phyloP scores from a whole-genome alignment of 2,888 invertebrate species.

The Germaria angustata region DNA sequence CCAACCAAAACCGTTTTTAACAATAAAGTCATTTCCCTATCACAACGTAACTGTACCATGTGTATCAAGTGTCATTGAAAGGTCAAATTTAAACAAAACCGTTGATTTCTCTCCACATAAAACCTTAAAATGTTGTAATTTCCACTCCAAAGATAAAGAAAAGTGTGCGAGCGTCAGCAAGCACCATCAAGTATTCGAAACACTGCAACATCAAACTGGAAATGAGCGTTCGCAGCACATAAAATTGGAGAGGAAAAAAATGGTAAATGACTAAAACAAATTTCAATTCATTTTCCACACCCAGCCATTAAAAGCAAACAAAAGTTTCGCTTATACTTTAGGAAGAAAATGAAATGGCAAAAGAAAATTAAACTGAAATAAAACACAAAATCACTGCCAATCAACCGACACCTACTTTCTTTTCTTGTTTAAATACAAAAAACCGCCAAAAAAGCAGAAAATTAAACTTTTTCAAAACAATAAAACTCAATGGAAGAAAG shows the following conservation, averaged over 20 bases:
- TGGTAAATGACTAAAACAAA: constrained; percentile 35
- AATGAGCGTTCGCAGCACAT: constrained; percentile 14
- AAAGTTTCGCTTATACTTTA: constrained; percentile 16
- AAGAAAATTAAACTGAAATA: constrained; percentile 46
- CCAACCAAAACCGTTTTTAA: neutral
- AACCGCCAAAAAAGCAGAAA: neutral
- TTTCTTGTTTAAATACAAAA: constrained; percentile 19
- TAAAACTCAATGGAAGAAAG: constrained; percentile 77
- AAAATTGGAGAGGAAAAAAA: neutral
- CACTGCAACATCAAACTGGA: neutral
- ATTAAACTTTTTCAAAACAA: constrained; percentile 52
- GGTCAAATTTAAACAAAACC: constrained; percentile 56
- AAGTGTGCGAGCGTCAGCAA: constrained; percentile 6
- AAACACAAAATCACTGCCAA: constrained; percentile 56
- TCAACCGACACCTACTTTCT: constrained; percentile 65
- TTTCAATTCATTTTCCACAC: constrained; percentile 60
- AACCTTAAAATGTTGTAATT: constrained; percentile 1
- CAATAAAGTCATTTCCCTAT: neutral
- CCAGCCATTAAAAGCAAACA: constrained; percentile 41
- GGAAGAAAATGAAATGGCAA: neutral
- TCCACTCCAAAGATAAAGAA: constrained; percentile 40
- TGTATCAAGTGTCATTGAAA: constrained; percentile 61
- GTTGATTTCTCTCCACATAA: neutral
- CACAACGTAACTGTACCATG: neutral
- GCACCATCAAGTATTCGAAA: neutral